phyloP scores from a whole-genome alignment of 2,113 vertebrate species.

The Leucoraja erinaceus region DNA sequence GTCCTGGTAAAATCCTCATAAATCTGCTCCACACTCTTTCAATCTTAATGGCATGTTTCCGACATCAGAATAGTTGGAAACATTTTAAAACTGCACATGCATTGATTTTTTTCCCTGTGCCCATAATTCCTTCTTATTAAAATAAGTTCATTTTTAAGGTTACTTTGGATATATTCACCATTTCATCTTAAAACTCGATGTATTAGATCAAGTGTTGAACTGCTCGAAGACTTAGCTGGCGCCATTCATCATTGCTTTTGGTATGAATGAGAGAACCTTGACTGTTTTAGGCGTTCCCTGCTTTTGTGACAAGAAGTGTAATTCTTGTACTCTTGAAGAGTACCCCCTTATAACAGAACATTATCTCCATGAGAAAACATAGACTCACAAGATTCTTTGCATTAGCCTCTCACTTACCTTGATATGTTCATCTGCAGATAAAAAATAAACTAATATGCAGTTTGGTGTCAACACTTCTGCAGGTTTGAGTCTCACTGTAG shows the following conservation, averaged over 20 bases:
- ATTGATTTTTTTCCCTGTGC: background rate
- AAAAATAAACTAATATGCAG: background rate
- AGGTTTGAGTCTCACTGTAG: background rate
- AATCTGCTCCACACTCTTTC: too few species aligned
- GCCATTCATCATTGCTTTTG: background rate
- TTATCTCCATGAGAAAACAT: background rate
- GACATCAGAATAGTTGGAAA: background rate
- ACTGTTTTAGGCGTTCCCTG: background rate
- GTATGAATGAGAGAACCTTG: background rate
- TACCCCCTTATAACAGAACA: background rate
- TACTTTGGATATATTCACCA: background rate
- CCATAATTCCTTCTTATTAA: background rate
- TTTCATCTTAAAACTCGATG: background rate
- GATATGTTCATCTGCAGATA: background rate
- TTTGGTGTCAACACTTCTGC: background rate
- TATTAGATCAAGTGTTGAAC: background rate
- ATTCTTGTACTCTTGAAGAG: background rate
- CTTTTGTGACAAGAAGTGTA: background rate
- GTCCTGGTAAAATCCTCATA: too few species aligned
- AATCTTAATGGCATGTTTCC: too few species aligned
- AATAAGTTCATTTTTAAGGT: constrained; percentile 7
- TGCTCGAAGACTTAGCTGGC: background rate
- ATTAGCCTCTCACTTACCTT: background rate
- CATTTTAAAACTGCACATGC: background rate
- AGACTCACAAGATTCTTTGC: background rate